Evolutionary conservation across 1,140 invertebrate genomes (phyloP).

Genomic region (Bradysia coprophila): DNA sequence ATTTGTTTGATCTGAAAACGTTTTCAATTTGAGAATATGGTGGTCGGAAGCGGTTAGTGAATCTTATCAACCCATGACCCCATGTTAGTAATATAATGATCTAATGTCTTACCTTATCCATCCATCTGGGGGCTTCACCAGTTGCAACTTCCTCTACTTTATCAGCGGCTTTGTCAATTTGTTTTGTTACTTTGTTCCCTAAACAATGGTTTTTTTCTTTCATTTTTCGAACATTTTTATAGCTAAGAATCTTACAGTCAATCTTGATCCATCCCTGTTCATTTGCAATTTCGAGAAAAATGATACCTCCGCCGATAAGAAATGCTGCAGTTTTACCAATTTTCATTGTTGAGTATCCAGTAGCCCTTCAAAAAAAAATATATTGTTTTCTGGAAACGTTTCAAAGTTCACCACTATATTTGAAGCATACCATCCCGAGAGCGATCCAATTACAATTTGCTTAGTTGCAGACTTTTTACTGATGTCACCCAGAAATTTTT

Average conservation of each 20-base stretch:
- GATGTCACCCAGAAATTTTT: constrained; percentile 1
- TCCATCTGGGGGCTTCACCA: constrained; percentile 44
- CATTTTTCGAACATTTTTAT: too few relatives aligned
- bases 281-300: constrained; percentile 75
- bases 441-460: constrained; percentile 68
- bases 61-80: too few relatives aligned
- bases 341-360: constrained; percentile 80
- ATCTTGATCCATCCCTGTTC: constrained; percentile 84
- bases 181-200: constrained; percentile 72
- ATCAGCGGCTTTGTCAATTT: constrained; percentile 61
- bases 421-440: constrained; percentile 62
- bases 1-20: constrained; percentile 1
- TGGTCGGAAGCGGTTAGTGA: too few relatives aligned
- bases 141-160: constrained; percentile 61
- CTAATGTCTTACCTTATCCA: constrained; percentile 59
- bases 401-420: too few relatives aligned
- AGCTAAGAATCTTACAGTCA: too few relatives aligned
- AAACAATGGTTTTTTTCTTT: too few relatives aligned
- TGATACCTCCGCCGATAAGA: constrained; percentile 71
- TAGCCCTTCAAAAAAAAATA: constrained; percentile 41
- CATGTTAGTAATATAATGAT: neutral
- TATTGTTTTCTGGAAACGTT: too few relatives aligned
- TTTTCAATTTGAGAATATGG: too few relatives aligned
- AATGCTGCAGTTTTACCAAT: constrained; percentile 79
- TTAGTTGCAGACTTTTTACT: constrained; percentile 51